Base-by-base conservation (phyloP, 1,140 invertebrate species). In the Panulirus ornatus region DNA sequence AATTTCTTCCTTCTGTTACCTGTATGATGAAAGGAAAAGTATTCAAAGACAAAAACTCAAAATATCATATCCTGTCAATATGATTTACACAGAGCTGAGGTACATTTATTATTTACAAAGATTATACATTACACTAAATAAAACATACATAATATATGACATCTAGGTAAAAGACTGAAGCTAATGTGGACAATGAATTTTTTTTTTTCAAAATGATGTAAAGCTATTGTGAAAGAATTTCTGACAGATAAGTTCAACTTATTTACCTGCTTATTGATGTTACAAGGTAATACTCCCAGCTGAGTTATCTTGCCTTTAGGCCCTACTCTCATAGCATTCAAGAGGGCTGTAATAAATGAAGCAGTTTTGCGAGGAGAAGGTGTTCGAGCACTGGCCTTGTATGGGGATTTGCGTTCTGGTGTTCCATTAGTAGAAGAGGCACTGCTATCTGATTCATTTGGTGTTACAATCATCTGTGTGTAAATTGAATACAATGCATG, bases 401-500 rank as follows among this genome's bases (percentile, higher is more conserved):
- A 47, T 1, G 91, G 91, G 54, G 89, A 91, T 40, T 88, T 88
- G 63, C 54, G 91, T 58, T 92, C 88, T 44, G 91, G 91, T 42
- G 91, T 91, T 9, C 84, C 90, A 81, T 90, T 87, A 71, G 91
- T 85, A 30, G 91, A 92, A 22, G 91, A 92, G 27, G 88, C 89
- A 83, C 79, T 88, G 82, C 91, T 92, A 58, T 92, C 91, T 14
- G 89, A 91, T 38, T 92, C 91, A 51, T 66, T 83, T 16, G 91
- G 91, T 30, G 91, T 92, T 30, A 91, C 91, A 76, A 92, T 92
- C 82, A 91, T 92, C 91, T 92, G 81, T 47, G 51, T 27, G 38
- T 36, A 22, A 22, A 76, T 40, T 76, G 19, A 36, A 36, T 36
- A 34, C 34, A 34, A 5, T 76, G 30, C 38, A 40, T 76, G 34